Percentiles rank a stretch among this genome's conserved stretches.
These are phyloP conservation scores for Propithecus deckenii DNA, from an alignment of 2,797 vertebrate species.

Conservation along the genomic window DNA sequence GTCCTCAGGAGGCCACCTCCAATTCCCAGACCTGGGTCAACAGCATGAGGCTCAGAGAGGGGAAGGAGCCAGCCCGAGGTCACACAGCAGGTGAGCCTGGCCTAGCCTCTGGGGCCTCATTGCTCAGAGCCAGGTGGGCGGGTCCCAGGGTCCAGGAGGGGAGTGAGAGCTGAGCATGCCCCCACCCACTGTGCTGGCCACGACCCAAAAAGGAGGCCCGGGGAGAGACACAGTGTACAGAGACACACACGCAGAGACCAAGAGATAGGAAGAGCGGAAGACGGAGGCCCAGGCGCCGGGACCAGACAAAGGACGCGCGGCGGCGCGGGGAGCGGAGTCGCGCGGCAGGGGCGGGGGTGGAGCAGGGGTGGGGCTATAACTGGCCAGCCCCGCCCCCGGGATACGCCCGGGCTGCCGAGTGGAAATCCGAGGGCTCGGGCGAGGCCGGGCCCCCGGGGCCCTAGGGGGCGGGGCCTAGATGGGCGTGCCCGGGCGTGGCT, in stretches of 20 bases:
- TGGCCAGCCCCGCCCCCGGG: conserved; percentile 68
- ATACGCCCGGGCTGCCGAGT: conserved; percentile 59
- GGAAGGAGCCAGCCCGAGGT: conserved; percentile 31
- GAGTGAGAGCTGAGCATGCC: neutral
- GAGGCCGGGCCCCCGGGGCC: conserved; percentile 53
- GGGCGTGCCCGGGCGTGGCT: conserved; percentile 66
- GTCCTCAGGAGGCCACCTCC: neutral
- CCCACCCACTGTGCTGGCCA: neutral
- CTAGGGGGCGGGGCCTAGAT: conserved; percentile 60
- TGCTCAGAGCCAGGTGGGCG: conserved; percentile 39
- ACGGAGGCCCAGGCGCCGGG: conserved; percentile 53
- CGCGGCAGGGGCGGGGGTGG: conserved; percentile 65
- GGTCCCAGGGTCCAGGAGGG: neutral
- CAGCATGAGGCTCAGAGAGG: neutral
- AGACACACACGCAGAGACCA: conserved; percentile 38
- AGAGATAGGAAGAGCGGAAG: conserved; percentile 12
- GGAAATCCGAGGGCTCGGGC: conserved; percentile 66
- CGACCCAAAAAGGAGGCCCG: neutral
- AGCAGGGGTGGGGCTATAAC: conserved; percentile 60
- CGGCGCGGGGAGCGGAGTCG: conserved; percentile 57
- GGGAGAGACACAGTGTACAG: neutral
- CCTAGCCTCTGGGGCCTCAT: neutral
- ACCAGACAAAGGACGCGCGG: conserved; percentile 75
- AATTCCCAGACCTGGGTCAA: neutral
- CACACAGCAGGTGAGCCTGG: conserved; percentile 24